These are phyloP conservation scores for Chelon labrosus DNA, from an alignment of 2,797 vertebrate genomes.

Conservation along the genomic window DNA sequence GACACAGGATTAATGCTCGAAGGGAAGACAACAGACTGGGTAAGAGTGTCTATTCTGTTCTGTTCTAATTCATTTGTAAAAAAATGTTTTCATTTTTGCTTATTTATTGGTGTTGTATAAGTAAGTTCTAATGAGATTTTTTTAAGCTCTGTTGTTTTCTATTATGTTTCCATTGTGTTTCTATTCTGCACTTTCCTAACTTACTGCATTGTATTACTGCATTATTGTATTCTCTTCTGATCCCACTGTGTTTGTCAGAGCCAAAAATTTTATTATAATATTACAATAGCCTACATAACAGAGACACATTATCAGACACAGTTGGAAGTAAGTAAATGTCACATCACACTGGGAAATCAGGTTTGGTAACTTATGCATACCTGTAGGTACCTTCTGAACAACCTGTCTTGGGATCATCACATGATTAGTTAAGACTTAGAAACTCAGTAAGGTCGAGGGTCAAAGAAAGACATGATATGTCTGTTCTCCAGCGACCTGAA, in stretches of 20 bases:
- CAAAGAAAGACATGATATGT: neutral
- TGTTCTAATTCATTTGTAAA: neutral
- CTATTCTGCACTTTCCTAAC: neutral
- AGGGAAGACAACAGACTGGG: neutral
- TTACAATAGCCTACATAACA: neutral
- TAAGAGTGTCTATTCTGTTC: neutral
- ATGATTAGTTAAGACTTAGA: constrained; percentile 1
- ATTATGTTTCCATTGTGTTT: neutral
- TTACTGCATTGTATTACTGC: neutral
- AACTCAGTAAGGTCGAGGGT: neutral
- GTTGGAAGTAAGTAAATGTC: neutral
- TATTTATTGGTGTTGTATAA: neutral
- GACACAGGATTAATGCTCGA: neutral
- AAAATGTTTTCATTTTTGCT: too few relatives aligned
- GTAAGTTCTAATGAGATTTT: neutral
- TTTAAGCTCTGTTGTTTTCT: neutral
- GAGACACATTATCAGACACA: neutral
- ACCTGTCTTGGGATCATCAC: constrained; percentile 49
- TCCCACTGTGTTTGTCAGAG: neutral
- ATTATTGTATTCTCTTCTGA: neutral
- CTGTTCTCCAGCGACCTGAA: too few relatives aligned
- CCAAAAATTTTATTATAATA: neutral
- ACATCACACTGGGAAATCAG: neutral
- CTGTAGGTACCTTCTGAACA: neutral
- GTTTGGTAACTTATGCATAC: neutral